A percentile compares a stretch with the other conserved stretches of the same genome.
Conservation (phyloP, 2,888 invertebrate genomes). For the Crematogaster levior region DNA sequence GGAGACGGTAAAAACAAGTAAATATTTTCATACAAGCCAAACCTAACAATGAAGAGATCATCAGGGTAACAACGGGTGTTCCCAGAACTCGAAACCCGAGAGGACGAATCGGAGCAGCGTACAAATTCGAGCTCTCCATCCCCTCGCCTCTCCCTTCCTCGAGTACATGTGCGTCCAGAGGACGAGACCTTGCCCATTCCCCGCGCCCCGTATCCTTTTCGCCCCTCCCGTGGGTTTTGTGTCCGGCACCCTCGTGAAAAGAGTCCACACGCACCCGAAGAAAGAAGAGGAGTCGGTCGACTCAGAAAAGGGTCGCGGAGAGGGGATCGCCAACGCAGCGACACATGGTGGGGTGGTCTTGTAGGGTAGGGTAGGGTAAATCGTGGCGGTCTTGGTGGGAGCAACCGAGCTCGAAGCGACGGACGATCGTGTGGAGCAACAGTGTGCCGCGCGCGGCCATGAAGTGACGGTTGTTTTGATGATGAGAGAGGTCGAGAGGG, state of each 20-base stretch:
- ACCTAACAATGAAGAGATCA: slow-evolving; percentile 7
- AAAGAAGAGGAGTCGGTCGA: slow-evolving; percentile 51
- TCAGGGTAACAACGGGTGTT: not conserved
- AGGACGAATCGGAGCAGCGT: slow-evolving; percentile 24
- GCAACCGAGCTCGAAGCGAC: slow-evolving; percentile 62
- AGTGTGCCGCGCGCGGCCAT: slow-evolving; percentile 83
- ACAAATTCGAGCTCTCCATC: slow-evolving; percentile 28
- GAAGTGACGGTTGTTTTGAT: slow-evolving; percentile 69
- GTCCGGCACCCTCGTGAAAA: slow-evolving; percentile 67
- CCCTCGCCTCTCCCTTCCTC: not conserved
- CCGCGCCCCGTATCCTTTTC: slow-evolving; percentile 1
- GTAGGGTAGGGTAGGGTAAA: slow-evolving; percentile 49
- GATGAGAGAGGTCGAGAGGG: not conserved
- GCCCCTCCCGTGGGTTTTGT: slow-evolving; percentile 5
- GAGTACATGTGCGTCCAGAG: slow-evolving; percentile 53
- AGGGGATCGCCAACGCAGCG: slow-evolving; percentile 42
- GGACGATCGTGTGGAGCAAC: slow-evolving; percentile 81
- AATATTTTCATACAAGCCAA: not conserved
- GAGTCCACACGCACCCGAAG: slow-evolving; percentile 62
- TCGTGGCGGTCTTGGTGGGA: slow-evolving; percentile 59
- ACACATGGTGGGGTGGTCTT: slow-evolving; percentile 48
- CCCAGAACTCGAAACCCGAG: not conserved
- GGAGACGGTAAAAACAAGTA: not conserved
- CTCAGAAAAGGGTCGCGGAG: slow-evolving; percentile 4
- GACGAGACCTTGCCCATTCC: slow-evolving; percentile 48